Evolutionary conservation across 2,888 invertebrate species (phyloP).

Genomic region (Acleris literana): DNA sequence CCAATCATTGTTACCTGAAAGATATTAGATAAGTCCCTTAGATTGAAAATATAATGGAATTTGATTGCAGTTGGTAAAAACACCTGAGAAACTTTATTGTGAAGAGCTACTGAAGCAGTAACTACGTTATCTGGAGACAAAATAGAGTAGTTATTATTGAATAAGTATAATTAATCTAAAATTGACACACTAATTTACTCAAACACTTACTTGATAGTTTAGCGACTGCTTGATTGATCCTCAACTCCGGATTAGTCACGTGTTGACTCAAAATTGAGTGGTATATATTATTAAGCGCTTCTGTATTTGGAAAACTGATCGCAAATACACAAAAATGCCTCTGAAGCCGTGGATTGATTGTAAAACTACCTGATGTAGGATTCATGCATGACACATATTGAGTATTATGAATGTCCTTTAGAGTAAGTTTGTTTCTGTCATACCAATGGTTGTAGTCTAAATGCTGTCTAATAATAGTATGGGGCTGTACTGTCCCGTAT

Average conservation of each 20-base stretch:
- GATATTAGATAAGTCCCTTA: slow-evolving; percentile 96
- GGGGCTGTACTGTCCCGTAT: slow-evolving; percentile 98
- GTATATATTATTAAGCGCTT: slow-evolving; percentile 94
- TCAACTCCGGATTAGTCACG: slow-evolving; percentile 90
- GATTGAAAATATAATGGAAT: slow-evolving; percentile 98
- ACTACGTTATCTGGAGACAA: slow-evolving; percentile 86
- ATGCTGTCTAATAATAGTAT: slow-evolving; percentile 97
- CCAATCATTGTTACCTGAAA: slow-evolving; percentile 87
- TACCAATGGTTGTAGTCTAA: slow-evolving; percentile 98
- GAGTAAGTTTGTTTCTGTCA: slow-evolving; percentile 90
- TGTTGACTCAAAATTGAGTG: slow-evolving; percentile 94
- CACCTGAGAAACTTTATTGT: slow-evolving; percentile 92
- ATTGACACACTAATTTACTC: background rate
- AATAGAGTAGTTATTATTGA: slow-evolving; percentile 19
- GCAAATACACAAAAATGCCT: slow-evolving; percentile 95
- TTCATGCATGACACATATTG: slow-evolving; percentile 99
- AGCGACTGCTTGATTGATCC: slow-evolving; percentile 88
- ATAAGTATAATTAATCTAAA: background rate
- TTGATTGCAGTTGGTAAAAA: slow-evolving; percentile 98
- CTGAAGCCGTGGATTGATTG: slow-evolving; percentile 96
- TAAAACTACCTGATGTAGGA: slow-evolving; percentile 98
- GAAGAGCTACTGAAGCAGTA: slow-evolving; percentile 91
- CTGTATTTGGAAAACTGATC: slow-evolving; percentile 90
- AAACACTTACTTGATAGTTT: slow-evolving; percentile 82
- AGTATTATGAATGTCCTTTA: slow-evolving; percentile 98